phyloP scores from a whole-genome alignment of 2,113 vertebrate genomes.

The Reinhardtius hippoglossoides region DNA sequence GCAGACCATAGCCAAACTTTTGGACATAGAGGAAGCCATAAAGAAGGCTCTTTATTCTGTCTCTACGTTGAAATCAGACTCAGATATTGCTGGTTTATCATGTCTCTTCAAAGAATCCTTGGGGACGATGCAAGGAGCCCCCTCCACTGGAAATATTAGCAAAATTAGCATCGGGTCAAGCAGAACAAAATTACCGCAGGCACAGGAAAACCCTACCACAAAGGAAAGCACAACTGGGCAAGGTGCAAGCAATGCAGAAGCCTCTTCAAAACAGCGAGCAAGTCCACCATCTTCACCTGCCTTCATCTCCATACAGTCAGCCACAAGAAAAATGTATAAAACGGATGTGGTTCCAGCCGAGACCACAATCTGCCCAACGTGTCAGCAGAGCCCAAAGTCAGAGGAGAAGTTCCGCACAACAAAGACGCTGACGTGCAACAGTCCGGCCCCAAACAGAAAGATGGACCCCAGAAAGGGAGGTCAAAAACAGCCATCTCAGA shows the following conservation, averaged over 20 bases:
- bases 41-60: constrained; percentile 93
- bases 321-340: constrained; percentile 81
- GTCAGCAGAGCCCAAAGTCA: constrained; percentile 47
- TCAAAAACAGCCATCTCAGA: constrained; percentile 40
- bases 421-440: constrained; percentile 66
- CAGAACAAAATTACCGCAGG: constrained; percentile 60
- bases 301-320: constrained; percentile 89
- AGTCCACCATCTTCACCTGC: constrained; percentile 86
- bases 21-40: constrained; percentile 91
- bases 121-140: constrained; percentile 67
- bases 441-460: constrained; percentile 50
- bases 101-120: constrained; percentile 89
- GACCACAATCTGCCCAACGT: constrained; percentile 43
- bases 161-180: constrained; percentile 86
- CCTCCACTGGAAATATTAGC: constrained; percentile 77
- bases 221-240: constrained; percentile 33
- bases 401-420: constrained; percentile 67
- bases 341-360: constrained; percentile 8
- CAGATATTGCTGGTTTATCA: constrained; percentile 86
- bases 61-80: constrained; percentile 91
- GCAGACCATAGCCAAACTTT: constrained; percentile 90
- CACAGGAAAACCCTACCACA: constrained; percentile 13
- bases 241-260: constrained; percentile 41
- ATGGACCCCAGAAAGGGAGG: constrained; percentile 39
- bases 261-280: constrained; percentile 67